Evolutionary conservation across 2,113 vertebrate species (phyloP).

Genomic region (Forbesichthys papilliferus): DNA sequence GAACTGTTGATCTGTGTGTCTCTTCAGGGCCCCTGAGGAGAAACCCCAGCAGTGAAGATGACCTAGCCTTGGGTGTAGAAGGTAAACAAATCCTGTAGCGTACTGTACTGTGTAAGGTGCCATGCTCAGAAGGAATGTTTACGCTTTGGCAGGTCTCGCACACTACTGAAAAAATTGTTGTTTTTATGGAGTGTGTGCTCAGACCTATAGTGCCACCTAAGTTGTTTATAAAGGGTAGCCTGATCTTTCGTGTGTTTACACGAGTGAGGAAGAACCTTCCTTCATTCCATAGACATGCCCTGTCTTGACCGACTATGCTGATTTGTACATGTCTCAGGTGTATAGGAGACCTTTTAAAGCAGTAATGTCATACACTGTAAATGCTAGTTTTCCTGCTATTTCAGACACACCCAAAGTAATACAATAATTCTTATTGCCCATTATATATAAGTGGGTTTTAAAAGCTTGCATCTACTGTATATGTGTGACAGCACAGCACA

Average conservation of each 20-base stretch:
- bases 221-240: neutral
- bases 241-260: neutral
- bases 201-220: neutral
- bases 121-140: conserved; percentile 3
- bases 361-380: no score
- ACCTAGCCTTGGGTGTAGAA: conserved; percentile 56
- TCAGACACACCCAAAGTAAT: no score
- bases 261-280: neutral
- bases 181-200: conserved; percentile 8
- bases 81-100: conserved; percentile 49
- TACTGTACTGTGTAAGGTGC: conserved; percentile 25
- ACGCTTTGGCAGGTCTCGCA: neutral
- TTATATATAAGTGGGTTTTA: no score
- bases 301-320: no score
- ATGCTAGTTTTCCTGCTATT: no score
- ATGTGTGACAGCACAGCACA: no score
- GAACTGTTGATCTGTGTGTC: conserved; percentile 2
- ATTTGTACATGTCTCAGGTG: no score
- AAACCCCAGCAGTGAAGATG: conserved; percentile 51
- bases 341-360: no score
- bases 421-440: no score
- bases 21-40: conserved; percentile 38
- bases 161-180: neutral
- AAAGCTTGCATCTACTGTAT: no score
- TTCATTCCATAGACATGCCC: no score